Base-by-base conservation (phyloP, 2,888 invertebrate genomes). In the Tipula vernalis region DNA sequence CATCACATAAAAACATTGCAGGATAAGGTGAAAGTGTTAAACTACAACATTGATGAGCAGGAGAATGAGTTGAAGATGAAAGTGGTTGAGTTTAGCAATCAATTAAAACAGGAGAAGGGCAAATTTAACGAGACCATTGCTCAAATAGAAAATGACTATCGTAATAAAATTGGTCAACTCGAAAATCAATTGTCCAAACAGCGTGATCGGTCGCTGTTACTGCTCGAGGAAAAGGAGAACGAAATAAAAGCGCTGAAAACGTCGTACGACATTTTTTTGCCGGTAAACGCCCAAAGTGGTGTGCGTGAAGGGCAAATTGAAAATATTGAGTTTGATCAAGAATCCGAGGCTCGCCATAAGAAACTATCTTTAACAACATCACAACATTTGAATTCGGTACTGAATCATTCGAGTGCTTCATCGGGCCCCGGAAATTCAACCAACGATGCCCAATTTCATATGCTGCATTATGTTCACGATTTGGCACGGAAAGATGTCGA, bases 391-490 rank as follows among this genome's bases (percentile, higher is more conserved):
- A 88, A 88, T 83, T 85, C 51, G 5, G 86, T 87, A 3, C 57
- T 87, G 57, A 89, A n/a, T 13, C 87, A 8, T 88, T 87, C 86
- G 28, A 88, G 87, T 86, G 88, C 88, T 47, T 89, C 89, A 12
- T 89, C 83, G n/a, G 47, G 42, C 5, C 8, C 87, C 5, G 28
- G 41, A 18, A 86, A 85, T 84, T 57, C 91, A 57, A 87, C 92
- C 10, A 90, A 92, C n/a, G 94, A 95, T 44, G 51, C 86, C 5
- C 95, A 95, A 88, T 95, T 95, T 51, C 95, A 95, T 88, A 95
- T 97, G 93, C 90, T 97, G 51, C 96, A 97, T 91, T 97, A 96
- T 89, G 95, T 95, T 86, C 96, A 97, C 90, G 97, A 97, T 92
- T 91, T 96, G 88, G 96, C 97, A 0, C 91, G 96, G 8, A 95